phyloP scores from a whole-genome alignment of 2,888 invertebrate genomes.

The Leptinotarsa juncta region DNA sequence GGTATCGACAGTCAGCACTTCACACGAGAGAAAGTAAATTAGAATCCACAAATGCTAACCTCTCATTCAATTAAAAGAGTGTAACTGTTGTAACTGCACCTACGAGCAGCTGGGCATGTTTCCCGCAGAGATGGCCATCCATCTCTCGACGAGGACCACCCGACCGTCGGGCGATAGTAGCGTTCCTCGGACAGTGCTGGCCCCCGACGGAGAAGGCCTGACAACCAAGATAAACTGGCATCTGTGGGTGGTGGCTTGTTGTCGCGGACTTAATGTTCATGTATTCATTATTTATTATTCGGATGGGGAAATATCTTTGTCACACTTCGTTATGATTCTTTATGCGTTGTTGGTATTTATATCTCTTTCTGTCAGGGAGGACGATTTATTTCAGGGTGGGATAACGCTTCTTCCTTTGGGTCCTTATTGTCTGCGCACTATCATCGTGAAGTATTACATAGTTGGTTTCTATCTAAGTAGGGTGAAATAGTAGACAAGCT shows the following conservation, averaged over 20 bases:
- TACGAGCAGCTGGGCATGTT: conserved; percentile 49
- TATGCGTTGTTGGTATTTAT: conserved; percentile 36
- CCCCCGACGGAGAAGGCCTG: conserved; percentile 59
- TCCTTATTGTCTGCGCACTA: not conserved
- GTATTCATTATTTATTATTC: conserved; percentile 62
- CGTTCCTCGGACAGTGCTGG: conserved; percentile 53
- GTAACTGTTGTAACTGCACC: conserved; percentile 51
- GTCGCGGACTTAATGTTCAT: conserved; percentile 63
- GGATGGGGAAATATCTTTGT: conserved; percentile 41
- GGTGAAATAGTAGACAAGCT: not conserved
- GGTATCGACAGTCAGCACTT: not conserved
- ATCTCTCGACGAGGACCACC: conserved; percentile 61
- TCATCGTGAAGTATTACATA: not conserved
- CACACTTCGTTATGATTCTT: conserved; percentile 42
- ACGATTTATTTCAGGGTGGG: conserved; percentile 8
- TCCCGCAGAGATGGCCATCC: conserved; percentile 57
- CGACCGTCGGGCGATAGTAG: conserved; percentile 60
- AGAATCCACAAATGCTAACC: conserved; percentile 11
- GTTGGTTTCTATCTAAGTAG: not conserved
- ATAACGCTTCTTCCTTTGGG: not conserved
- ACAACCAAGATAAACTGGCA: conserved; percentile 62
- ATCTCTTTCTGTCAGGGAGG: conserved; percentile 17
- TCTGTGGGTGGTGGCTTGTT: conserved; percentile 65
- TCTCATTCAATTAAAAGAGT: conserved; percentile 51
- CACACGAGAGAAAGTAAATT: conserved; percentile 18